Evolutionary conservation across 1,140 invertebrate species (phyloP), one percentile per base, ranked within the genome.

Genomic region (Eciton burchellii): DNA sequence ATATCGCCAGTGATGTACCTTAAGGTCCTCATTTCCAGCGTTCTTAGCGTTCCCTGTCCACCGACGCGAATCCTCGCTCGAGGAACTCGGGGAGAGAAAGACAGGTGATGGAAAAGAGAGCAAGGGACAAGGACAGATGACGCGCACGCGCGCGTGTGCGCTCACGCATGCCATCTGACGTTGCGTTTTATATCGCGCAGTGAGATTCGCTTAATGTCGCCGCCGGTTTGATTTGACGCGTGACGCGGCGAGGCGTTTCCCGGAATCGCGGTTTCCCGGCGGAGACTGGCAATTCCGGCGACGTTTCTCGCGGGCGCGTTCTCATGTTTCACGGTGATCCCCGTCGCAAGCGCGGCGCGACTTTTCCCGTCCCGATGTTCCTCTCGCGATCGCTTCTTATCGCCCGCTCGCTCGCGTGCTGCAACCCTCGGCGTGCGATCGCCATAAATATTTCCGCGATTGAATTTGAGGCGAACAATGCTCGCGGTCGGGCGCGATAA

Each of bases 401-500:
- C 74, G 74, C 62, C 63, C 47, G 47, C 74, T 21, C 62, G 12
- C 35, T n/a, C n/a, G n/a, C n/a, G n/a, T n/a, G 49, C 29, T 68
- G 62, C 63, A 79, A 79, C 49, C 62, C 63, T 79, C 68, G 62
- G n/a, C n/a, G n/a, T n/a, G 63, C 74, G 49, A 49, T 49, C 63
- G 63, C 63, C 63, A 79, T 70, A 79, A 79, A 79, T 79, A 79
- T 79, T 68, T 79, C 74, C 74, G 74, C 74, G 56, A 79, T 79
- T 79, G 74, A 79, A 79, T 79, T 68, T 79, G 74, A 79, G 63
- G 63, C 68, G 74, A 79, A 79, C 74, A 79, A 79, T 79, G 74
- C 49, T 11, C 63, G 74, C 19, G 6, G 49, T 70, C 16, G 63
- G 43, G 63, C 35, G 63, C 74, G n/a, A 79, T 79, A 79, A 79